A percentile compares a stretch with the other conserved stretches of the same genome.
Evolutionary conservation across 2,797 vertebrate genomes (phyloP).

Genomic region (Malurus leucopterus): DNA sequence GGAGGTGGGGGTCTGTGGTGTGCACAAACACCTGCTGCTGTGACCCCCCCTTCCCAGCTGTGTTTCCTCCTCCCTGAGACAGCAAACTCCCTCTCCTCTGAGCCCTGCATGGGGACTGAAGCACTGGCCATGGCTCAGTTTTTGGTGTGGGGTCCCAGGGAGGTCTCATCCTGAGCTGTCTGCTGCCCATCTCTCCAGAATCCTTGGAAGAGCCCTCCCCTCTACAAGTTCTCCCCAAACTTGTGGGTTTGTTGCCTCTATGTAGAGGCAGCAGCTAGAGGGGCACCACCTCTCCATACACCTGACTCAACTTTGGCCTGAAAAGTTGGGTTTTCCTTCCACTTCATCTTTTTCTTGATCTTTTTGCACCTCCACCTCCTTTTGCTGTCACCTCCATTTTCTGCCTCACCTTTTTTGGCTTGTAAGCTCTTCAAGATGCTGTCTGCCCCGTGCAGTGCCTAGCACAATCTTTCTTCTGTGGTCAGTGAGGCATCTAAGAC

Average conservation of each 20-base stretch:
- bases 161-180: neutral
- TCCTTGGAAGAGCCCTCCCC: neutral
- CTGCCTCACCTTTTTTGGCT: neutral
- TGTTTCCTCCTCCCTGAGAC: rapidly evolving
- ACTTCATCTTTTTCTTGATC: neutral
- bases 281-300: neutral
- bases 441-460: neutral
- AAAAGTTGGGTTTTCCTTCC: neutral
- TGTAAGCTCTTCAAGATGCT: neutral
- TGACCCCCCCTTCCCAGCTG: neutral
- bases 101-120: rapidly evolving
- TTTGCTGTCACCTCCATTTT: neutral
- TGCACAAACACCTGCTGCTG: neutral
- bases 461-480: neutral
- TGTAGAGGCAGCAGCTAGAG: neutral
- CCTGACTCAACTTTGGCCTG: neutral
- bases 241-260: rapidly evolving
- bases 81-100: rapidly evolving
- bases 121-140: neutral
- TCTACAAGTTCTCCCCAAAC: neutral
- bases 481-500: neutral
- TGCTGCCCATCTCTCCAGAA: neutral
- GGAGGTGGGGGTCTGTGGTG: neutral
- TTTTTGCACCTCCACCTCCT: neutral
- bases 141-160: neutral